These are phyloP conservation scores for Hucho hucho DNA, from an alignment of 2,113 vertebrate species.

Conservation along the genomic window DNA sequence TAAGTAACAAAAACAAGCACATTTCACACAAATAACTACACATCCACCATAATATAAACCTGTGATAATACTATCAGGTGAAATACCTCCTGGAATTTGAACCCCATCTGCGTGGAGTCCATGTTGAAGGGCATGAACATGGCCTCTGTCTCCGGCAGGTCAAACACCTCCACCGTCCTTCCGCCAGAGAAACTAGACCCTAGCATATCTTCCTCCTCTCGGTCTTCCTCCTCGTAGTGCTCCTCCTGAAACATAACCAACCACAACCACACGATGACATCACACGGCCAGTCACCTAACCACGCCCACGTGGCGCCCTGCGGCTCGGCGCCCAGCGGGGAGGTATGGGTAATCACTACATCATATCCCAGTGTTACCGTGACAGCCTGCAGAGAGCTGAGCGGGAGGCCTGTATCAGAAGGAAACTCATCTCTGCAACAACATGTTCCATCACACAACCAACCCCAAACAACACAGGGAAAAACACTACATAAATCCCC, in stretches of 20 bases:
- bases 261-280: slow-evolving; percentile 16
- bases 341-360: slow-evolving; percentile 8
- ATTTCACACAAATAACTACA: neutral
- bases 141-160: slow-evolving; percentile 84
- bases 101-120: slow-evolving; percentile 82
- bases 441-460: neutral
- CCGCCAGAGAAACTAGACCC: slow-evolving; percentile 79
- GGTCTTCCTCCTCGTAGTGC: slow-evolving; percentile 79
- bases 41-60: neutral
- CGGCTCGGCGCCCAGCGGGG: neutral
- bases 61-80: neutral
- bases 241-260: slow-evolving; percentile 69
- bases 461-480: neutral
- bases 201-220: slow-evolving; percentile 77
- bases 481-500: neutral
- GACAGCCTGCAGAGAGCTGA: neutral
- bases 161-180: slow-evolving; percentile 81
- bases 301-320: slow-evolving; percentile 28
- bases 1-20: slow-evolving; percentile 8
- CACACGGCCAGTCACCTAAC: slow-evolving; percentile 24
- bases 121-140: slow-evolving; percentile 80
- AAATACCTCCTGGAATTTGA: slow-evolving; percentile 88
- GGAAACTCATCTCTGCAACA: neutral
- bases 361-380: slow-evolving; percentile 20
- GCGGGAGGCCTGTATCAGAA: neutral